phyloP scores from a whole-genome alignment of 2,113 vertebrate genomes.

The Sebastes fasciatus region DNA sequence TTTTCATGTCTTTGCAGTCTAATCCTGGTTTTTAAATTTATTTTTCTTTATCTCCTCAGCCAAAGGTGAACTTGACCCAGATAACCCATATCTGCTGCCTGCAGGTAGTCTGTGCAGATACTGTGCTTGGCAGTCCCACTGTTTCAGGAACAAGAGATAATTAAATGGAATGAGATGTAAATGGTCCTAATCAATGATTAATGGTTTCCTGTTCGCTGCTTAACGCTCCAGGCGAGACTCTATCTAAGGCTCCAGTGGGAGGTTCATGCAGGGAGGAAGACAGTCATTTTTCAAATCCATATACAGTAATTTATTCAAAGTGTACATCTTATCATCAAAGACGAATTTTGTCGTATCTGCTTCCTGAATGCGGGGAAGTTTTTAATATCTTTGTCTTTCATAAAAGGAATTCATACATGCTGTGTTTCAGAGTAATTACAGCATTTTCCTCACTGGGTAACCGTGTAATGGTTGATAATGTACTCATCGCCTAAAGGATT shows the following conservation, averaged over 20 bases:
- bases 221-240: constrained; percentile 52
- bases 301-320: constrained; percentile 58
- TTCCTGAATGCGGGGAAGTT: not conserved
- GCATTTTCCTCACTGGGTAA: not conserved
- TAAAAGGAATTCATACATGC: not conserved
- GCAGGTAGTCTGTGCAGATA: constrained; percentile 39
- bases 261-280: constrained; percentile 62
- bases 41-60: constrained; percentile 11
- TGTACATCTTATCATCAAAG: constrained; percentile 24
- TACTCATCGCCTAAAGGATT: not conserved
- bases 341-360: constrained; percentile 12
- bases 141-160: constrained; percentile 64
- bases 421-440: not conserved
- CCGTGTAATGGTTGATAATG: constrained; percentile 1
- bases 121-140: constrained; percentile 52
- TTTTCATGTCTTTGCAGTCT: constrained; percentile 1
- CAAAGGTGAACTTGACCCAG: constrained; percentile 40
- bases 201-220: constrained; percentile 60
- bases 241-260: constrained; percentile 66
- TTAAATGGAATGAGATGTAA: constrained; percentile 70
- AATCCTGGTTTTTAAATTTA: not conserved
- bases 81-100: constrained; percentile 39
- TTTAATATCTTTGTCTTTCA: not conserved
- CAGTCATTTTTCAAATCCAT: constrained; percentile 52
- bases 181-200: constrained; percentile 76